Evolutionary conservation across 2,797 vertebrate species (phyloP).

Genomic region (Silurus aristotelis): DNA sequence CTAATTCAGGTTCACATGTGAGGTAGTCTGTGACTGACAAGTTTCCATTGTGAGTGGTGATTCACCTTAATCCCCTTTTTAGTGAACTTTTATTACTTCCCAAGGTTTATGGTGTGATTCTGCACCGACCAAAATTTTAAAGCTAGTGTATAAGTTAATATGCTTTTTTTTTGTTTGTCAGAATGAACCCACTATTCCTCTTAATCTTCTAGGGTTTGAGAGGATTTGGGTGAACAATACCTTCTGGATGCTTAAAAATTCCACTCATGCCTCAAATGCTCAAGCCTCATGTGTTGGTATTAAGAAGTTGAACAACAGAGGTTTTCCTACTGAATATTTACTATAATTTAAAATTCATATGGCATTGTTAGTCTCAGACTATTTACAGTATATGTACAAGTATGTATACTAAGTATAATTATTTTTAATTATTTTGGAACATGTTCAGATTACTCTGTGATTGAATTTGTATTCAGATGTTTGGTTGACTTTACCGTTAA

Average conservation of each 20-base stretch:
- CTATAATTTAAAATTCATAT: not conserved
- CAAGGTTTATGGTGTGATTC: not conserved
- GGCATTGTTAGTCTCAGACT: not conserved
- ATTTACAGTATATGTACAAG: not conserved
- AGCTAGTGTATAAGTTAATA: slow-evolving; percentile 24
- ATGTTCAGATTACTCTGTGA: not conserved
- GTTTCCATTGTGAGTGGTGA: slow-evolving; percentile 3
- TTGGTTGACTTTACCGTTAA: not conserved
- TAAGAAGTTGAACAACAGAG: not conserved
- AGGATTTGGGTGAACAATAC: slow-evolving; percentile 44
- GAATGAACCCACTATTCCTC: slow-evolving; percentile 27
- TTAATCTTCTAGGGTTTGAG: slow-evolving; percentile 33
- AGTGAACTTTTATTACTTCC: slow-evolving; percentile 31
- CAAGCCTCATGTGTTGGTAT: not conserved
- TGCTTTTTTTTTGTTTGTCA: slow-evolving; percentile 14
- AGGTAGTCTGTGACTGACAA: slow-evolving; percentile 20
- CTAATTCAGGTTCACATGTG: not conserved
- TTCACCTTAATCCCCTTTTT: slow-evolving; percentile 1
- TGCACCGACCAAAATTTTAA: slow-evolving; percentile 7
- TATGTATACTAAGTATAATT: not conserved
- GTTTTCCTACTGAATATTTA: not conserved
- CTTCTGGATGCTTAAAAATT: slow-evolving; percentile 12
- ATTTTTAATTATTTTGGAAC: not conserved
- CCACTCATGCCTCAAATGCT: slow-evolving; percentile 32
- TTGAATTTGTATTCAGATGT: not conserved